Evolutionary conservation across 2,797 vertebrate genomes (phyloP).

Genomic region (Amazonetta brasiliensis): DNA sequence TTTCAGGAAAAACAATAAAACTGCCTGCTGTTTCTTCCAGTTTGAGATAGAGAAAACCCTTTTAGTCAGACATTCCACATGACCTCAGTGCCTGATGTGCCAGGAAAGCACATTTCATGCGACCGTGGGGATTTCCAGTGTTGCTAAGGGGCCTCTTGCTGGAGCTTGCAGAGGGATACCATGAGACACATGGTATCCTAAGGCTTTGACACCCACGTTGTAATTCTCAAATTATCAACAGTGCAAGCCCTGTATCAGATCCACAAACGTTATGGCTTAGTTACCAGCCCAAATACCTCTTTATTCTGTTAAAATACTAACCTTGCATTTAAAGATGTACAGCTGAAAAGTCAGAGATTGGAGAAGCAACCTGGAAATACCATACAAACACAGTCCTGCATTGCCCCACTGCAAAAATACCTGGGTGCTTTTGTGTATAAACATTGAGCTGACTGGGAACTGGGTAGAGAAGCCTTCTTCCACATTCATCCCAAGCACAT

Average conservation of each 20-base stretch:
- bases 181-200: neutral
- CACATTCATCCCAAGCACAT: rapidly evolving
- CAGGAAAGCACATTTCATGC: conserved; percentile 33
- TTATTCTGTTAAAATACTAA: neutral
- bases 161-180: conserved; percentile 41
- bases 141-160: conserved; percentile 19
- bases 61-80: conserved; percentile 16
- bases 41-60: conserved; percentile 26
- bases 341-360: neutral
- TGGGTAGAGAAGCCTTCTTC: neutral
- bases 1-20: conserved; percentile 32
- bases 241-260: neutral
- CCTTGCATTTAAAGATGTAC: neutral
- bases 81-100: conserved; percentile 25
- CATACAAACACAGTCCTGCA: rapidly evolving
- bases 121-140: conserved; percentile 59
- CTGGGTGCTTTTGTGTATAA: neutral
- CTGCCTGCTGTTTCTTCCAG: conserved; percentile 10
- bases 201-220: conserved; percentile 26
- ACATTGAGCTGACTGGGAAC: neutral
- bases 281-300: neutral
- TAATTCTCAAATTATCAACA: conserved; percentile 38
- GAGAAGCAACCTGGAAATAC: neutral
- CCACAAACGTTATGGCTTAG: conserved; percentile 11
- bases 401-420: neutral